Base-by-base conservation (phyloP, 2,113 vertebrate genomes). In the Neolamprologus hecqui region DNA sequence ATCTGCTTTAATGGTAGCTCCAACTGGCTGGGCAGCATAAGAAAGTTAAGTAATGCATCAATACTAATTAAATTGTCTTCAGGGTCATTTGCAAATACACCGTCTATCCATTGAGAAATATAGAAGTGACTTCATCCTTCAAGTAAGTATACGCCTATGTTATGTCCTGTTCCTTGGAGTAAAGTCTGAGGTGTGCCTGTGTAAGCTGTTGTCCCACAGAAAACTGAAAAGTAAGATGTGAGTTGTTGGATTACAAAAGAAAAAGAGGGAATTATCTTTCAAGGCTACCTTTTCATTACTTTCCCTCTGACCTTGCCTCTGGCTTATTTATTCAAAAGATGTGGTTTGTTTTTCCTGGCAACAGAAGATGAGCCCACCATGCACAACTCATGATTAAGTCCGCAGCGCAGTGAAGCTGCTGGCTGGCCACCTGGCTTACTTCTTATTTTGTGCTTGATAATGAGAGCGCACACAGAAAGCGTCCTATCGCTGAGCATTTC, bases 401-500 rank as follows among this genome's bases (percentile, higher is more conserved):
- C 84, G 58, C 82, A 63, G 82, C 84, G 6, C 75, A 86, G 86
- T 31, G 21, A 85, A 79, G 90, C 90, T 84, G 70, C 83, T 51
- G 84, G 86, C 85, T 80, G 73, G 83, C 93, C 89, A 93, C 84
- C 91, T 90, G 87, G 15, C 87, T 94, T 83, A 85, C 84, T 80
- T 82, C 84, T 87, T 84, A 79, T 93, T 93, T 90, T 86, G 84
- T 47, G 40, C 83, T 86, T 88, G 86, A 93, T 94, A 94, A 93
- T 93, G 86, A 92, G 83, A 88, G 83, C 21, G 45, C 53, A 87
- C 49, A 40, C 77, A 68, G 86, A 63, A 91, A 92, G 85, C 84
- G 33, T 92, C 88, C 90, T 53, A 85, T 92, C 90, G 57, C 70
- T 68, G 19, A 4, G 81, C 28, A 26, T 86, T 80, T 83, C 68